phyloP scores from a whole-genome alignment of 2,797 vertebrate species.

The Lithobates pipiens region DNA sequence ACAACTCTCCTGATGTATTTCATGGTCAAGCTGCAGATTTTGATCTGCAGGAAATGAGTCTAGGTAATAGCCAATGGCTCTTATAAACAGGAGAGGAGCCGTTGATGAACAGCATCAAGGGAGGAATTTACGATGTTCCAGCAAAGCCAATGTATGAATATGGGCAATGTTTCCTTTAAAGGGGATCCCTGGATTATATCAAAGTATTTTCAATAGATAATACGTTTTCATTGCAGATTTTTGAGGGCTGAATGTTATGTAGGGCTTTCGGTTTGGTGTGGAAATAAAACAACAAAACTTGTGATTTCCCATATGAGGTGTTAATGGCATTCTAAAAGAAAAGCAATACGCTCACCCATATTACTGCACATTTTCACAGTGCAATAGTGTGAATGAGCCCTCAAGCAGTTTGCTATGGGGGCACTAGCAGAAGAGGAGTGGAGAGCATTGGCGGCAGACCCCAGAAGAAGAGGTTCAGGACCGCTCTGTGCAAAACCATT shows the following conservation, averaged over 20 bases:
- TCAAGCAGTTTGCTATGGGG: no score
- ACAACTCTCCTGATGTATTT: slow-evolving; percentile 9
- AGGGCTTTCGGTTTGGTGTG: no score
- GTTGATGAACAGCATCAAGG: slow-evolving; percentile 16
- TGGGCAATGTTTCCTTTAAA: not conserved
- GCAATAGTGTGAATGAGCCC: no score
- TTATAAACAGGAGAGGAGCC: slow-evolving; percentile 6
- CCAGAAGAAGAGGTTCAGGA: no score
- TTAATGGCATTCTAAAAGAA: no score
- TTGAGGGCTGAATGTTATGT: no score
- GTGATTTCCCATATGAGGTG: not conserved
- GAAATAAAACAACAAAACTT: not conserved
- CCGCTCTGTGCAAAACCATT: no score
- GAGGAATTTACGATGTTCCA: slow-evolving; percentile 8
- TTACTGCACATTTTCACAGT: no score
- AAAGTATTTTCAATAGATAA: not conserved
- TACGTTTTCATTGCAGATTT: no score
- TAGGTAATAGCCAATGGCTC: slow-evolving; percentile 32
- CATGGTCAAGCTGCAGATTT: slow-evolving; percentile 1
- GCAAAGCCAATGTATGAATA: not conserved
- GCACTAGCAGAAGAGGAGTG: no score
- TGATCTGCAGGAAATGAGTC: slow-evolving; percentile 35
- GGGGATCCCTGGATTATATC: not conserved
- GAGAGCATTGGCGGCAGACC: no score
- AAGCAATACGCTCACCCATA: no score